Evolutionary conservation across 1,140 invertebrate species (phyloP).

Genomic region (Heliconius congener): DNA sequence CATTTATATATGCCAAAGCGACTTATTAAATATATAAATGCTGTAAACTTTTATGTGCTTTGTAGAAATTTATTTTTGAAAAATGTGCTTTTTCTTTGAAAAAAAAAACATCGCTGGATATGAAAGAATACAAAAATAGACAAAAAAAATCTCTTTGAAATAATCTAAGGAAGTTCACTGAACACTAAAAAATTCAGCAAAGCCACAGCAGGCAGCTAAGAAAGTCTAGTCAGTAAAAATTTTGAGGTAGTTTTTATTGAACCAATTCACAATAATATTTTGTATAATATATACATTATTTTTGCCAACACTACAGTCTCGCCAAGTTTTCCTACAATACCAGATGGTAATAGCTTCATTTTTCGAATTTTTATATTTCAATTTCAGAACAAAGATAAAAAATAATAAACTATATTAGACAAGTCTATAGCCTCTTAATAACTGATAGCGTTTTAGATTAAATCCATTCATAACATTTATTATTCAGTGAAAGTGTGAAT

Average conservation of each 20-base stretch:
- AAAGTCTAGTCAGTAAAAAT: slow-evolving; percentile 39
- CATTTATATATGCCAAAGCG: slow-evolving; percentile 34
- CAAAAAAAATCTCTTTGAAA: not conserved
- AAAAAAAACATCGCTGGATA: not conserved
- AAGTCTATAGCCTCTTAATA: slow-evolving; percentile 35
- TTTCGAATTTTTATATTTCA: not conserved
- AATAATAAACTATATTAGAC: slow-evolving; percentile 28
- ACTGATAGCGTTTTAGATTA: slow-evolving; percentile 22
- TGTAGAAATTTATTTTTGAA: slow-evolving; percentile 20
- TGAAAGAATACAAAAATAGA: not conserved
- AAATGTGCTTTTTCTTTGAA: slow-evolving; percentile 3
- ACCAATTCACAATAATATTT: slow-evolving; percentile 35
- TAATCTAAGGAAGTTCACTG: not conserved
- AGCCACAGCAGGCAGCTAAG: slow-evolving; percentile 21
- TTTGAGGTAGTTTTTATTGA: slow-evolving; percentile 53
- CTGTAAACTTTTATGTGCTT: slow-evolving; percentile 29
- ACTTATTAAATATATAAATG: slow-evolving; percentile 33
- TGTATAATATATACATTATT: slow-evolving; percentile 1
- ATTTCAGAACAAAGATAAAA: slow-evolving; percentile 3
- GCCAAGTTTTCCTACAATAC: not conserved
- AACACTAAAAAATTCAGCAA: slow-evolving; percentile 24
- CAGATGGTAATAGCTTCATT: not conserved
- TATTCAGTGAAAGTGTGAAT: slow-evolving; percentile 22
- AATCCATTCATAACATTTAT: slow-evolving; percentile 8
- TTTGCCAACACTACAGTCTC: not conserved